These are phyloP conservation scores for Wiebesia pumilae DNA, from an alignment of 1,140 invertebrate species.

Conservation along the genomic window DNA sequence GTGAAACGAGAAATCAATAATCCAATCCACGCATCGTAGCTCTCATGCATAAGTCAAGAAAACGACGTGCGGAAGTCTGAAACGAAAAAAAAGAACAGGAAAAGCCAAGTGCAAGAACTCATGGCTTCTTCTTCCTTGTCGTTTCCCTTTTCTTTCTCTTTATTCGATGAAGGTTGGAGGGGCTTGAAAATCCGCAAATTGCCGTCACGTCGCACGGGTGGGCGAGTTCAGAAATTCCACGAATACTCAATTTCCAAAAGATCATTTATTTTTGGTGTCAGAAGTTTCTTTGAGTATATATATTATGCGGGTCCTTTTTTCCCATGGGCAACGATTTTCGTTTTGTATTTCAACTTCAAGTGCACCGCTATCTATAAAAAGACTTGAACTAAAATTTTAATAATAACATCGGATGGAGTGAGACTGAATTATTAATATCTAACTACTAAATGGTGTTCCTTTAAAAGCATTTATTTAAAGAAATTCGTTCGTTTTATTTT, in stretches of 20 bases:
- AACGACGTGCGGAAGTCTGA: conserved; percentile 1
- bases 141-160: conserved; percentile 2
- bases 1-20: conserved; percentile 45
- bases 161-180: no score
- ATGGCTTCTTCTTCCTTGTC: no score
- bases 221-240: conserved; percentile 23
- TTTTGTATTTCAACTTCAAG: background rate
- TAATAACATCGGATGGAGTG: no score
- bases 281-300: conserved; percentile 27
- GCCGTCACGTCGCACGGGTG: conserved; percentile 26
- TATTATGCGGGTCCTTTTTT: background rate
- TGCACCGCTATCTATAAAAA: background rate
- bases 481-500: no score
- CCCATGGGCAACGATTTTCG: background rate
- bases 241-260: conserved; percentile 46
- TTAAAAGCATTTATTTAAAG: no score
- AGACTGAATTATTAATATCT: no score
- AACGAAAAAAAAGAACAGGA: background rate
- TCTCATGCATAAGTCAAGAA: conserved; percentile 41
- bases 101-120: conserved; percentile 20
- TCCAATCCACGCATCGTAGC: conserved; percentile 38
- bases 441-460: no score
- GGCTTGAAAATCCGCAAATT: conserved; percentile 44
- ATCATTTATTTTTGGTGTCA: conserved; percentile 50
- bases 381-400: background rate